Conservation (phyloP, 2,888 invertebrate species). For the Hypsopygia costalis region DNA sequence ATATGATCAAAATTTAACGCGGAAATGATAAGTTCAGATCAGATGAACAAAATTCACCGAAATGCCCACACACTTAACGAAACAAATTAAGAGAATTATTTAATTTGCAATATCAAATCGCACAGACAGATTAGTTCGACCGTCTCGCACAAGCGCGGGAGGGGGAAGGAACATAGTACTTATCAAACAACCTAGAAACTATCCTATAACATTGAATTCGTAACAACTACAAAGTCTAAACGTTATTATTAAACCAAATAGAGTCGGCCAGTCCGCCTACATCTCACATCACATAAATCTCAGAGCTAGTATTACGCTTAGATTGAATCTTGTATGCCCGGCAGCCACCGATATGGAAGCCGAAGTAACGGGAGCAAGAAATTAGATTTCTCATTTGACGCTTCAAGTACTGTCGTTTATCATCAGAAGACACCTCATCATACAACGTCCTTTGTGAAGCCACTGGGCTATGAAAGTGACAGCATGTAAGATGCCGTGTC, state of each 20-base stretch:
- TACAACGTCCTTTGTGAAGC: constrained; percentile 58
- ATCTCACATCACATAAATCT: constrained; percentile 5
- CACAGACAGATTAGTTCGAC: too few species aligned
- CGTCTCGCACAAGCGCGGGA: too few species aligned
- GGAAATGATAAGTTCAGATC: too few species aligned
- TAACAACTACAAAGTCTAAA: not conserved
- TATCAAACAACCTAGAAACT: too few species aligned
- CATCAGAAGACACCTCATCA: constrained; percentile 71
- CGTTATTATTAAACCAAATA: not conserved
- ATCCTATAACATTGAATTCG: too few species aligned
- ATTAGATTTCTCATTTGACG: constrained; percentile 74
- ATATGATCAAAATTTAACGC: too few species aligned
- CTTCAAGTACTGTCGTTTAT: constrained; percentile 59
- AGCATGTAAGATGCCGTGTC: constrained; percentile 27
- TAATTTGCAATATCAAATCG: too few species aligned
- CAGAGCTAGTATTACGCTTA: not conserved
- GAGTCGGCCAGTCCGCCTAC: constrained; percentile 3
- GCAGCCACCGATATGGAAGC: not conserved
- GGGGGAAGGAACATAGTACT: too few species aligned
- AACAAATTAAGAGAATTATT: too few species aligned
- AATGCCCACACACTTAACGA: too few species aligned
- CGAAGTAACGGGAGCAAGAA: constrained; percentile 36
- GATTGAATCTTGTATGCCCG: constrained; percentile 1
- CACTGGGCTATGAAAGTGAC: constrained; percentile 61
- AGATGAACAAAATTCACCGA: too few species aligned